Base-by-base conservation (phyloP, 1,140 invertebrate genomes). In the Onthophagus taurus region DNA sequence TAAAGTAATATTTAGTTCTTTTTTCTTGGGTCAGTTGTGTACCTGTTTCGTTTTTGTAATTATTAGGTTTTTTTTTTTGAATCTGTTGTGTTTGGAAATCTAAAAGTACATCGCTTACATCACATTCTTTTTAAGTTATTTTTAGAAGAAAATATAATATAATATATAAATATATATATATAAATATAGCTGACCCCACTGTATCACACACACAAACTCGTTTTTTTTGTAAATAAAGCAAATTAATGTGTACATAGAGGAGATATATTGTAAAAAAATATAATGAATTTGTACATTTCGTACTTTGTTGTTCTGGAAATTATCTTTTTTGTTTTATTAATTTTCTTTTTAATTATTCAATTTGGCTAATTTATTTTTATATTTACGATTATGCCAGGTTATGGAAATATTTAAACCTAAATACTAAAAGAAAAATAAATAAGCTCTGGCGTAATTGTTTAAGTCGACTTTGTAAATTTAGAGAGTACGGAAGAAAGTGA, bases 221-320 rank as follows among this genome's bases (percentile, higher is more conserved):
- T n/a, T 6, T n/a, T 6, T 13, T 33, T 9, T 43, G 41, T 43
- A 43, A 31, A 43, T 43, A 43, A 12, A 30, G 17, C 41, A 43
- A 18, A 18, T 21, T 41, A 29, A 31, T 43, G 41, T 43, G 19
- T 43, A 31, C 33, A 33, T 43, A 43, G 31, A 41, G 24, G 26
- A 44, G 21, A 43, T 36, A 44, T 44, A 16, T 44, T 30, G n/a
- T n/a, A n/a, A n/a, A n/a, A n/a, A n/a, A 36, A 24, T 35, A 37
- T 36, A 43, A 33, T 21, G 19, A 50, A 43, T 48, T 48, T 53
- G 51, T 53, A 53, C 42, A 53, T 53, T 53, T 50, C 51, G 48
- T 53, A 53, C 51, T 45, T 42, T 49, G 48, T 45, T 38, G 38
- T 44, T 45, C 42, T 31, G 41, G 23, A n/a, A n/a, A n/a, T n/a